A percentile compares a stretch with the other conserved stretches of the same genome.
Conservation (phyloP, 2,113 vertebrate species). For the Tonatia bakeri region DNA sequence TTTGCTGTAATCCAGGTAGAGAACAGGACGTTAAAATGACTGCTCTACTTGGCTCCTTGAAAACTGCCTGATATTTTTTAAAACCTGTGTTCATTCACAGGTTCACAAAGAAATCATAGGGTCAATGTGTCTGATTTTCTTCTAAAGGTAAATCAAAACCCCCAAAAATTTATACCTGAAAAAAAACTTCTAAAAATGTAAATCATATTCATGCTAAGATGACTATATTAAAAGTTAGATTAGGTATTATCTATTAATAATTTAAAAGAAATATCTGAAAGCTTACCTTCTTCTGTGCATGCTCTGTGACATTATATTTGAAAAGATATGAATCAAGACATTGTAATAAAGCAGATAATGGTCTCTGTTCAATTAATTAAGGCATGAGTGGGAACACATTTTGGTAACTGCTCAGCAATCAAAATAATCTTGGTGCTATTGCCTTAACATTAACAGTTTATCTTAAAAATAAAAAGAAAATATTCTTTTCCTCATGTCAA, state of each 20-base stretch:
- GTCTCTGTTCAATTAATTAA: slow-evolving; percentile 71
- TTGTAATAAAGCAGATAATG: slow-evolving; percentile 79
- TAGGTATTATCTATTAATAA: slow-evolving; percentile 85
- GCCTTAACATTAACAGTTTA: slow-evolving; percentile 74
- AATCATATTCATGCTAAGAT: slow-evolving; percentile 98
- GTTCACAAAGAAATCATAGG: slow-evolving; percentile 43
- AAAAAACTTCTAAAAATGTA: slow-evolving; percentile 71
- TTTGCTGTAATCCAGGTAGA: slow-evolving; percentile 32
- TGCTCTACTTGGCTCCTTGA: slow-evolving; percentile 66
- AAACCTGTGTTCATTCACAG: slow-evolving; percentile 39
- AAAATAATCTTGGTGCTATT: slow-evolving; percentile 77
- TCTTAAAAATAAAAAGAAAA: slow-evolving; percentile 78
- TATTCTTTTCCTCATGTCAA: slow-evolving; percentile 76
- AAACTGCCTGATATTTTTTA: not conserved
- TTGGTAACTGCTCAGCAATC: slow-evolving; percentile 77
- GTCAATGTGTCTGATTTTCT: slow-evolving; percentile 47
- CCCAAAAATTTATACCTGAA: slow-evolving; percentile 46
- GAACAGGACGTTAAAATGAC: slow-evolving; percentile 41
- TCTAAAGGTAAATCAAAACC: slow-evolving; percentile 28
- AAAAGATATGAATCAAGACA: slow-evolving; percentile 94
- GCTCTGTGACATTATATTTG: slow-evolving; percentile 90
- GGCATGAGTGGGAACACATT: slow-evolving; percentile 75
- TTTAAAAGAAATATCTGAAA: slow-evolving; percentile 82
- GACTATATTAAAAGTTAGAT: slow-evolving; percentile 89
- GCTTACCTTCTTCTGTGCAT: slow-evolving; percentile 94